Percentiles rank a stretch among this genome's conserved stretches.
These are phyloP conservation scores for Terrapene triunguis DNA, from an alignment of 2,113 vertebrate genomes.

Conservation along the genomic window DNA sequence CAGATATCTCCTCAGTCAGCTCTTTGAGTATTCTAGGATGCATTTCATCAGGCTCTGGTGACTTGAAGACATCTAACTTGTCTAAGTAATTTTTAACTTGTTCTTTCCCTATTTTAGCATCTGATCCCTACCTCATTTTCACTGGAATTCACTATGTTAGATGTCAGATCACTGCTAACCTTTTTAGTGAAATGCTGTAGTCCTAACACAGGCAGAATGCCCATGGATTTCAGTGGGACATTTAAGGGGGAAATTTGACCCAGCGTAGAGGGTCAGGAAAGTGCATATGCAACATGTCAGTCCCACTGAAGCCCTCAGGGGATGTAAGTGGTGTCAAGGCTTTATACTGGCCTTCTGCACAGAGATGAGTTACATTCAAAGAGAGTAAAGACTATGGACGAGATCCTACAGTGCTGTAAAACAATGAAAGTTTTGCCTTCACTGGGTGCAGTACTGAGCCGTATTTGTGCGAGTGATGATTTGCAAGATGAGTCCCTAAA, in stretches of 20 bases:
- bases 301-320: background rate
- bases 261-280: background rate
- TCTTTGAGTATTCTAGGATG: too few species aligned
- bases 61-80: too few species aligned
- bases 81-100: too few species aligned
- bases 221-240: background rate
- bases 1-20: too few species aligned
- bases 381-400: background rate
- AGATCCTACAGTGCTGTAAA: background rate
- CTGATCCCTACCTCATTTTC: too few species aligned
- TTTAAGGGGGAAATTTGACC: background rate
- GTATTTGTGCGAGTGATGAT: background rate
- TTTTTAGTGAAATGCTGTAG: background rate
- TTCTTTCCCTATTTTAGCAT: too few species aligned
- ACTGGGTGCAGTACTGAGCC: background rate
- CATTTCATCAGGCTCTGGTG: too few species aligned
- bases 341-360: background rate
- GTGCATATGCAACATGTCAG: background rate
- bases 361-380: background rate
- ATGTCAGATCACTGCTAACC: too few species aligned
- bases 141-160: background rate
- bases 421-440: background rate
- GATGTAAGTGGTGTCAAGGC: background rate
- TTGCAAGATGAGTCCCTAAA: background rate
- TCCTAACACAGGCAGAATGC: background rate